phyloP scores from a whole-genome alignment of 2,888 invertebrate genomes.

The Dinocampus coccinellae region DNA sequence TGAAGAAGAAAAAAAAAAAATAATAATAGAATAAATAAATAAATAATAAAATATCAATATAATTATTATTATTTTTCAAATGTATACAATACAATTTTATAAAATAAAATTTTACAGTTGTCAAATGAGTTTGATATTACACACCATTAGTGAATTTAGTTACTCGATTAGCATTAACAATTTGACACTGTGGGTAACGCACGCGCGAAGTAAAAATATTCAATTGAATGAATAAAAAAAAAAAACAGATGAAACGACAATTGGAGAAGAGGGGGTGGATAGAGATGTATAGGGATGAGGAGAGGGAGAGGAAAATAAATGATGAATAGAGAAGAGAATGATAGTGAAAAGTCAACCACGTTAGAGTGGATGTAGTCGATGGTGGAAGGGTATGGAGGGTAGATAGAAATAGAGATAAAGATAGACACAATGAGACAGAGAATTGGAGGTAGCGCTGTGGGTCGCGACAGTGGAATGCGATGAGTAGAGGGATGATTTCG shows the following conservation, averaged over 20 bases:
- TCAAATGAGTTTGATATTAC: conserved; percentile 59
- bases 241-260: conserved; percentile 4
- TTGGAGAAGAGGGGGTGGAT: conserved; percentile 21
- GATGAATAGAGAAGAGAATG: too few species aligned
- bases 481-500: conserved; percentile 40
- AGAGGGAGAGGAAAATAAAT: conserved; percentile 30
- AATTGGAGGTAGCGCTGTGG: not conserved
- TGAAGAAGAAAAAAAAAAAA: not conserved
- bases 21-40: not conserved
- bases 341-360: too few species aligned
- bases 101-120: not conserved
- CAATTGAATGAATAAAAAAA: conserved; percentile 23
- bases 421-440: conserved; percentile 6
- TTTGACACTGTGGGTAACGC: conserved; percentile 52
- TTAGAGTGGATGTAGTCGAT: too few species aligned
- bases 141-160: conserved; percentile 58
- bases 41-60: too few species aligned
- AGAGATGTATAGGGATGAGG: conserved; percentile 14
- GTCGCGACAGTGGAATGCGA: conserved; percentile 27
- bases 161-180: conserved; percentile 65
- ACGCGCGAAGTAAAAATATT: too few species aligned
- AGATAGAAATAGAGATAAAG: too few species aligned
- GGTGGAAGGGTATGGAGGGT: too few species aligned
- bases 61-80: too few species aligned
- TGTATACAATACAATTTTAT: too few species aligned